phyloP scores from a whole-genome alignment of 2,113 vertebrate genomes.

The Carettochelys insculpta region DNA sequence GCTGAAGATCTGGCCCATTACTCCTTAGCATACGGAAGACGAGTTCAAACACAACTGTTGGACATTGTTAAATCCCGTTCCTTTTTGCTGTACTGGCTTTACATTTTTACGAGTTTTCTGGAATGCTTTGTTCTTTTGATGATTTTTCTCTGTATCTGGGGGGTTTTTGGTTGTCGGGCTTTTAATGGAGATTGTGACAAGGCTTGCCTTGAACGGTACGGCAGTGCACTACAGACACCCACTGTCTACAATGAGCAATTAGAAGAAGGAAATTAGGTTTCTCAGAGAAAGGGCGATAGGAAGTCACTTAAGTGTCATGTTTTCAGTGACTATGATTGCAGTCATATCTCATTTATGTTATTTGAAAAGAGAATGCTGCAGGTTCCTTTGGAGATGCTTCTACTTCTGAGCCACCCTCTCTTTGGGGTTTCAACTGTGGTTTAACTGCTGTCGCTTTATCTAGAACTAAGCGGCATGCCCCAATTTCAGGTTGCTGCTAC shows the following conservation, averaged over 20 bases:
- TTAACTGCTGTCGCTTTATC: conserved; percentile 50
- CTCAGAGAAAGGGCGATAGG: neutral
- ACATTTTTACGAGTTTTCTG: neutral
- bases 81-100: neutral
- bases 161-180: neutral
- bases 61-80: neutral
- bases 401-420: conserved; percentile 25
- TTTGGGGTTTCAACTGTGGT: conserved; percentile 56
- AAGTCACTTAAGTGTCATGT: neutral
- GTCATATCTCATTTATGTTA: neutral
- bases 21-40: neutral
- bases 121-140: neutral
- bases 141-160: neutral
- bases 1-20: neutral
- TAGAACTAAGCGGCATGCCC: conserved; percentile 45
- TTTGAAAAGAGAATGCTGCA: conserved; percentile 6
- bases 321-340: neutral
- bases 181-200: neutral
- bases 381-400: neutral
- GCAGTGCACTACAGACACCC: conserved; percentile 10
- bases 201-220: neutral
- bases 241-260: neutral
- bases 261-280: neutral
- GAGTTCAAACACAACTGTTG: neutral
- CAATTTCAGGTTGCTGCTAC: conserved; percentile 50